phyloP scores from a whole-genome alignment of 2,797 vertebrate genomes.

The Helarctos malayanus region DNA sequence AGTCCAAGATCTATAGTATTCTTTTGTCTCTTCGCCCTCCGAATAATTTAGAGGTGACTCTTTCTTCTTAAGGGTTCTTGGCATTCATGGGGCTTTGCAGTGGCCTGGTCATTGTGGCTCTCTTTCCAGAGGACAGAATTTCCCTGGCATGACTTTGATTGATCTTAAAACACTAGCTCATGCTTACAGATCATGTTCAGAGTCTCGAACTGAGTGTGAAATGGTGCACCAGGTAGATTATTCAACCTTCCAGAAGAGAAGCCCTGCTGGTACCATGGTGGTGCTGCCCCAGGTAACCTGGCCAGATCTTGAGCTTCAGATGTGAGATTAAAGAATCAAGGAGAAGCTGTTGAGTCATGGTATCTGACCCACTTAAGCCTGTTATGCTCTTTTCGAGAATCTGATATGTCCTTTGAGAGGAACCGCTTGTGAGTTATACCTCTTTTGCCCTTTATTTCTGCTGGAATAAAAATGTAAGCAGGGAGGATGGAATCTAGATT shows the following conservation, averaged over 20 bases:
- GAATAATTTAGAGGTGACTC: not conserved
- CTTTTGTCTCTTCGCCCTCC: not conserved
- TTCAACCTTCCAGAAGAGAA: not conserved
- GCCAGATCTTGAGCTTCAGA: not conserved
- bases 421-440: not conserved
- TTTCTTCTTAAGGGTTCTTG: not conserved
- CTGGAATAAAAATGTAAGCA: not conserved
- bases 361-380: conserved; percentile 53
- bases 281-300: not conserved
- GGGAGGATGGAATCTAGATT: not conserved
- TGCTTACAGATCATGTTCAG: not conserved
- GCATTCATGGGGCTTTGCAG: not conserved
- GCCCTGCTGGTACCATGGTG: not conserved
- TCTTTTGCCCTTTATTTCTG: not conserved
- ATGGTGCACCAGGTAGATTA: not conserved
- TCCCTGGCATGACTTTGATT: not conserved
- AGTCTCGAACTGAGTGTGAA: not conserved
- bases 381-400: not conserved
- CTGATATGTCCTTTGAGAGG: not conserved
- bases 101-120: not conserved
- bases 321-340: conserved; percentile 39
- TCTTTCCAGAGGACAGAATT: conserved; percentile 9
- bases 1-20: not conserved
- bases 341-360: not conserved
- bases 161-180: not conserved